Base-by-base conservation (phyloP, 35 echinoderm and acorn worm genomes). In the Apostichopus californicus region DNA sequence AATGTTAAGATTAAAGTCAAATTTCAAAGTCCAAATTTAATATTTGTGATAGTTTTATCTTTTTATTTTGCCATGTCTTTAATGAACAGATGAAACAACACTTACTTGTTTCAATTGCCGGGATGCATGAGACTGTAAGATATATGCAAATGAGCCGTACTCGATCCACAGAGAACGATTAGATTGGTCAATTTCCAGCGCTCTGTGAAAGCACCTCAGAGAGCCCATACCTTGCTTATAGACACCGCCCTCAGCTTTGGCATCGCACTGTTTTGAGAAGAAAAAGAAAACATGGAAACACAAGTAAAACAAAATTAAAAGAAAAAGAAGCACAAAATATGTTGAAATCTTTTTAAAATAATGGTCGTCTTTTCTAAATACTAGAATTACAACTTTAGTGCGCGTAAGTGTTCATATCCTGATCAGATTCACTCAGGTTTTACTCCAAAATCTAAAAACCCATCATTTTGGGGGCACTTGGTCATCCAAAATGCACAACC, bases 31-130 rank as follows among this genome's bases (percentile, higher is more conserved):
- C 26, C 26, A 28, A 28, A 28, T 28, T 28, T 46, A 46, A 46
- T 46, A 46, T 46, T 3, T 46, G 34, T 46, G 34, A 46, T 46
- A 3, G 34, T 46, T 46, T 46, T 46, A 46, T 46, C 34, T 46
- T 46, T 46, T 46, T 3, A 46, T 46, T 46, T 46, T 46, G 34
- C 34, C 34, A 0, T 46, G 34, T 46, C 3, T 46, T 46, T 46
- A 46, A 46, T 46, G n/a, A n/a, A n/a, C n/a, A n/a, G n/a, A n/a
- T n/a, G 34, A 2, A 46, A 46, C 34, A 46, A 46, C 11, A 79
- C 90, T 68, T 93, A 99, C 97, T 91, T 99, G 97, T 77, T 99
- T 99, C 17, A 99, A 90, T 94, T 99, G 95, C 21, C 95, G 91
- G 21, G 97, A 96, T 28, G 97, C 95, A 61, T 99, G 92, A 18